These are phyloP conservation scores for Gulo gulo DNA, from an alignment of 2,113 vertebrate genomes.

Conservation along the genomic window DNA sequence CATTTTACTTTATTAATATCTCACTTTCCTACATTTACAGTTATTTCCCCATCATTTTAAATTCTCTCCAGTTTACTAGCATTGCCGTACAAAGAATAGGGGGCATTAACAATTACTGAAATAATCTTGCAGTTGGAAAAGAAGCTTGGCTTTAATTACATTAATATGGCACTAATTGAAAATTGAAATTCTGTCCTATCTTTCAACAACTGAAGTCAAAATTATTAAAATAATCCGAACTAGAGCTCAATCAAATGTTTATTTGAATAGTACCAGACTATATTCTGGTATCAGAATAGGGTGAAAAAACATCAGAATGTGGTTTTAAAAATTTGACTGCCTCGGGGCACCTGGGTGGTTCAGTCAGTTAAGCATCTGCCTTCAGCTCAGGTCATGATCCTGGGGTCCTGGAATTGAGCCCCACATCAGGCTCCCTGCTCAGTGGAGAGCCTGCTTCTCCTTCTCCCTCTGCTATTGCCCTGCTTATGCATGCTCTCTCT, in stretches of 20 bases:
- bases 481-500: background rate
- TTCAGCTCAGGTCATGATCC: background rate
- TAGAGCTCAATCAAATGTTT: background rate
- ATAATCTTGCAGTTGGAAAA: background rate
- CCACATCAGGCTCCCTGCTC: background rate
- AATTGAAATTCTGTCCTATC: background rate
- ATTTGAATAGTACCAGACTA: background rate
- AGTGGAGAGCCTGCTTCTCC: no score
- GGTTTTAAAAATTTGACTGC: background rate
- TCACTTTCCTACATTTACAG: background rate
- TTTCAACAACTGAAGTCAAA: background rate
- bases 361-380: background rate
- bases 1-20: constrained; percentile 3
- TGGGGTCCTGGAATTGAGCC: background rate
- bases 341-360: background rate
- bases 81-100: background rate
- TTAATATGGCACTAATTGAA: background rate
- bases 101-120: background rate
- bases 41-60: background rate
- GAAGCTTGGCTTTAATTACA: background rate
- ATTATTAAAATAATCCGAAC: background rate
- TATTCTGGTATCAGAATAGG: background rate
- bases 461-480: background rate
- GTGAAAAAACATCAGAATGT: background rate
- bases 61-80: background rate